These are phyloP conservation scores for Nothocercus julius DNA, from an alignment of 2,113 vertebrate genomes.

Conservation along the genomic window DNA sequence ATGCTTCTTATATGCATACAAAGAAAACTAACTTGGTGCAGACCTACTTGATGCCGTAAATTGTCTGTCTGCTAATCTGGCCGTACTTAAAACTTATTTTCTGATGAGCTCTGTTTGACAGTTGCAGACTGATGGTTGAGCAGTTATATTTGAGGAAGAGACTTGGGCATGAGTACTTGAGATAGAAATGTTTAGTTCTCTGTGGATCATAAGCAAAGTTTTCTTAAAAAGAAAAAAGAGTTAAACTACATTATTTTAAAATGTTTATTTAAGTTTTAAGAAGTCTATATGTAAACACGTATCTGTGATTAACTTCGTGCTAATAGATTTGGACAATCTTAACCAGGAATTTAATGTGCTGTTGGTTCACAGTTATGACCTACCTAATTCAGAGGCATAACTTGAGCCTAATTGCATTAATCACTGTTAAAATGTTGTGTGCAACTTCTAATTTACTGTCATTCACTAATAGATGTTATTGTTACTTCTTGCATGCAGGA, in stretches of 20 bases:
- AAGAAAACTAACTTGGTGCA: neutral
- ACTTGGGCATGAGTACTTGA: neutral
- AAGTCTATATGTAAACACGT: neutral
- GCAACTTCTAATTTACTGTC: neutral
- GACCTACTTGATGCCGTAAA: neutral
- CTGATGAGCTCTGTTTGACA: neutral
- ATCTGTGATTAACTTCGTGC: neutral
- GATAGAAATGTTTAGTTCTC: neutral
- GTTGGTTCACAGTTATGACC: neutral
- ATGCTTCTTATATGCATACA: neutral
- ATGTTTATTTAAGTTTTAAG: neutral
- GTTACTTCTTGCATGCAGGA: neutral
- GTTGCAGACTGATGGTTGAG: neutral
- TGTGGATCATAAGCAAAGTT: fast-evolving
- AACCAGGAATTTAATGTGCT: neutral
- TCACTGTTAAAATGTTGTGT: neutral
- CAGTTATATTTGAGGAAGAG: neutral
- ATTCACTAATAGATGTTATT: neutral
- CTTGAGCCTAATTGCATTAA: neutral
- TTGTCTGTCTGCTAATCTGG: neutral
- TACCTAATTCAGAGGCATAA: neutral
- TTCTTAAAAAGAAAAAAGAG: neutral
- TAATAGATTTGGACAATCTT: neutral
- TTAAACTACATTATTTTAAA: neutral
- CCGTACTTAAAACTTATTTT: neutral